These are phyloP conservation scores for Rhamnusium bicolor DNA, from an alignment of 2,888 invertebrate genomes.

Conservation along the genomic window DNA sequence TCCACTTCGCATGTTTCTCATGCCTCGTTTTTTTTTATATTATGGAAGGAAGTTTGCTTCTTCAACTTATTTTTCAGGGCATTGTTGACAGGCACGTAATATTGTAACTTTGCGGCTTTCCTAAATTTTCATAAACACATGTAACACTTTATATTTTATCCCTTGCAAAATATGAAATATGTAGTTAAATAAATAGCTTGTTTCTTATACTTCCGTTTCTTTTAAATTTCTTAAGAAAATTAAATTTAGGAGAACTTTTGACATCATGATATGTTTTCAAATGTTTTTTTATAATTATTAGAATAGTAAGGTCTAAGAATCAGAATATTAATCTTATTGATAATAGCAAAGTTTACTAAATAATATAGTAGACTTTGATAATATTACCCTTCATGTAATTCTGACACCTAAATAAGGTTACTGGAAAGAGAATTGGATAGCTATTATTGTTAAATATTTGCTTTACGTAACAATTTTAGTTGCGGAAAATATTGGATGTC, in stretches of 20 bases:
- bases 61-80: neutral
- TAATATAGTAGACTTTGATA: too few species aligned
- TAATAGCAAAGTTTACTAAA: too few species aligned
- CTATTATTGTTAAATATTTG: too few species aligned
- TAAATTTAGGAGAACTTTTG: neutral
- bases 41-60: neutral
- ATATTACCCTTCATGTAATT: too few species aligned
- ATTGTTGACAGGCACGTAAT: conserved; percentile 12
- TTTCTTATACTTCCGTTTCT: neutral
- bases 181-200: neutral
- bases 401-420: too few species aligned
- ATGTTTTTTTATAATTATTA: too few species aligned
- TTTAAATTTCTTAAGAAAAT: neutral
- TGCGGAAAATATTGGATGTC: too few species aligned
- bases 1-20: conserved; percentile 5
- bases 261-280: neutral
- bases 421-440: too few species aligned
- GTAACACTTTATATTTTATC: neutral
- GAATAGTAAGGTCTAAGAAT: too few species aligned
- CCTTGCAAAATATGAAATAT: neutral
- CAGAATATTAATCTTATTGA: too few species aligned
- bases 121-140: conserved; percentile 13
- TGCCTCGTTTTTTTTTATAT: conserved; percentile 5
- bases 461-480: too few species aligned
- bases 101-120: neutral